Percentiles rank a stretch among this genome's conserved stretches.
phyloP scores from a whole-genome alignment of 2,113 vertebrate species.

The Catharus minimus region DNA sequence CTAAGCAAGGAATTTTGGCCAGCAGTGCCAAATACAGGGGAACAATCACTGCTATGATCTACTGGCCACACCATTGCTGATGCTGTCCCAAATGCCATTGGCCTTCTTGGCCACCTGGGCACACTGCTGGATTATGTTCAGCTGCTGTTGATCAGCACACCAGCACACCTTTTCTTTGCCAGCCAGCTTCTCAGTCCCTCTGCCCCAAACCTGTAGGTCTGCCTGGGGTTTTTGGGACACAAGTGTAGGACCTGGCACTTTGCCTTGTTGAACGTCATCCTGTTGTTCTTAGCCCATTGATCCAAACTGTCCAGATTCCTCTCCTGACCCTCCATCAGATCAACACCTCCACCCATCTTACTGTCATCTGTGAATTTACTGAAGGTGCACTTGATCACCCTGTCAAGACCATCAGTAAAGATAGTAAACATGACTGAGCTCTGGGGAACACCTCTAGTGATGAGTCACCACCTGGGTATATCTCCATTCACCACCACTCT shows the following conservation, averaged over 20 bases:
- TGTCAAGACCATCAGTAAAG: neutral
- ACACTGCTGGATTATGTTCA: neutral
- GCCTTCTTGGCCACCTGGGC: neutral
- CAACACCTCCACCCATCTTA: neutral
- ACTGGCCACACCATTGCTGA: neutral
- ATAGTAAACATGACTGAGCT: neutral
- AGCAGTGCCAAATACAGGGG: neutral
- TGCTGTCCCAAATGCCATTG: neutral
- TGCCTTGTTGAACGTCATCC: too few relatives aligned
- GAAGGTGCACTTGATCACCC: rapidly evolving
- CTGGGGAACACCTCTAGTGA: neutral
- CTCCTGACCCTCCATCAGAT: neutral
- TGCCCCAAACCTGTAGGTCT: neutral
- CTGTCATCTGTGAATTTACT: neutral
- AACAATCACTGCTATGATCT: neutral
- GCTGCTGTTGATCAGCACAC: neutral
- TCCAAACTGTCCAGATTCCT: neutral
- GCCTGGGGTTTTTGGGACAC: neutral
- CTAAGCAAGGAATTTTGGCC: neutral
- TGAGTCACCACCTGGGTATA: rapidly evolving
- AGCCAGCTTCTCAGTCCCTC: neutral
- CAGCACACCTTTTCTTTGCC: neutral
- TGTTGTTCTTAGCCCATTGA: rapidly evolving
- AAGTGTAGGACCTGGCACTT: neutral
- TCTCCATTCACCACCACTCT: neutral